Evolutionary conservation across 2,113 vertebrate species (phyloP), one percentile per base, ranked within the genome.

Genomic region (Pedetes capensis): DNA sequence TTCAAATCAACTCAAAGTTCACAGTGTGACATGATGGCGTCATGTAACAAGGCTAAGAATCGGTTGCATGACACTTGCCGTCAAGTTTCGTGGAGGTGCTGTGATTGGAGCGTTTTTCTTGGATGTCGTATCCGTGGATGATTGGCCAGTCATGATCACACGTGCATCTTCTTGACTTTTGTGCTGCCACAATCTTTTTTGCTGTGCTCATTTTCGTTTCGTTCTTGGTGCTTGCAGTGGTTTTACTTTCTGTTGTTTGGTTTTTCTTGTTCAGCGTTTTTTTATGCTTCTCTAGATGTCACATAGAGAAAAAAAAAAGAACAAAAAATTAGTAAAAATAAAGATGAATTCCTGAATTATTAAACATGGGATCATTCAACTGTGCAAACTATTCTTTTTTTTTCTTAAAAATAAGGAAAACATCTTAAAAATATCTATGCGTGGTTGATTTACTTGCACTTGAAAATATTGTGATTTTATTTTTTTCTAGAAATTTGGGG

Each of bases 61-160:
- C 98, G 98, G 98, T 98, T 99, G 98, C 98, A 99, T 99, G 98
- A 98, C 98, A 98, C 90, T 97, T 98, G 98, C 98, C 98, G 98
- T 99, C 98, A 98, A 98, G 98, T 99, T 98, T 98, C 98, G 98
- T 99, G 98, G 98, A 99, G 98, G 98, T 99, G 98, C 98, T 98
- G 98, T 99, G 98, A 98, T 98, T 99, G 98, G 98, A 99, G 98
- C 98, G 98, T 99, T 98, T 98, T 98, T 98, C 98, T 98, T 98
- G 98, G 98, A 98, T 99, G 98, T 99, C 97, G 98, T 99, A 98
- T 98, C 98, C 97, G 98, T 99, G 98, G 98, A 98, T 99, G 98
- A 98, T 98, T 98, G 98, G 98, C 98, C 98, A 98, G 98, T 99
- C 98, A 98, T 98, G 98, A 98, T 98, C 98, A 98, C 98, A 98